Evolutionary conservation across 1,140 invertebrate species (phyloP), one percentile per base, ranked within the genome.

Genomic region (Diabrotica virgifera): DNA sequence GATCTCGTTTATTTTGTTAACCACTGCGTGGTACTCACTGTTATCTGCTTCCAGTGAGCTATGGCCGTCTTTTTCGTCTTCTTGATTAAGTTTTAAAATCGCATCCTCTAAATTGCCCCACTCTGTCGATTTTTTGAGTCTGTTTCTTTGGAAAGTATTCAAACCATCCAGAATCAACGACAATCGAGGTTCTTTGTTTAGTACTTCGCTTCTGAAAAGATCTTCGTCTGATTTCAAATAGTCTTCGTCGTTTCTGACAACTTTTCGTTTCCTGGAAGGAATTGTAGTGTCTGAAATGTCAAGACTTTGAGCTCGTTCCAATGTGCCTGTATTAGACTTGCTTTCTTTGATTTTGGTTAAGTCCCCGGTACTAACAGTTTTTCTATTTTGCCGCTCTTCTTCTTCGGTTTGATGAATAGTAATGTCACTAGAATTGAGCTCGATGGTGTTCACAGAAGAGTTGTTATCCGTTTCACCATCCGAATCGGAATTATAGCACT

Each of bases 251-350:
- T 64, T 74, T 70, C 65, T 68, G 77, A 79, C 58, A 78, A 89
- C 89, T 50, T 89, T 82, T 68, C 88, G 87, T 70, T 89, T 90
- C 35, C 85, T 89, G 68, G 81, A 80, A 40, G 78, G 78, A 57
- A 73, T 74, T 78, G 82, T 80, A 73, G 86, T 83, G 51, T 90
- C 88, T 11, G 87, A 87, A 74, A 93, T 87, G 66, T 93, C 92
- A 9, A 93, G 77, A 69, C 91, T 93, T 72, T 93, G 89, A 0
- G 92, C 90, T 66, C 92, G 83, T 79, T 93, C 91, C 14, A 93
- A 77, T 24, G 86, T 89, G 38, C 83, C 81, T 3, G 40, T 46
- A n/a, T 74, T 77, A 71, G 85, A 87, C 11, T 79, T 69, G 64
- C 79, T 80, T 5, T 84, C 80, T 68, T 90, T 87, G 66, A 92